Evolutionary conservation across 2,888 invertebrate species (phyloP).

Genomic region (Napeogenes sylphis): DNA sequence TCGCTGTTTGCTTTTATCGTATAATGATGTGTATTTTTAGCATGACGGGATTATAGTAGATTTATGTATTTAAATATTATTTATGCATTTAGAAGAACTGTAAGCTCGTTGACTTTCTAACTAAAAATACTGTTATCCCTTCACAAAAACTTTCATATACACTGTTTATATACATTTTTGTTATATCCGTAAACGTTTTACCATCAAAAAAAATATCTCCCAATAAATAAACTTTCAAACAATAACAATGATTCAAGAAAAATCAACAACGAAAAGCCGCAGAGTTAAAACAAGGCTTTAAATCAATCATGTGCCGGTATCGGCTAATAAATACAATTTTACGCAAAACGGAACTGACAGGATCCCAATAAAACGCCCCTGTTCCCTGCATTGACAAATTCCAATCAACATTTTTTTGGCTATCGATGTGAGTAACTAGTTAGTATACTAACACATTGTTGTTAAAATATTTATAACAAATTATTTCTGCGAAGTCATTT

Average conservation of each 20-base stretch:
- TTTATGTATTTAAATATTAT: constrained; percentile 18
- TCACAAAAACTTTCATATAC: too few relatives aligned
- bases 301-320: constrained; percentile 23
- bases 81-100: constrained; percentile 28
- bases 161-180: too few relatives aligned
- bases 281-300: constrained; percentile 16
- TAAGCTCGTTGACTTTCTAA: constrained; percentile 26
- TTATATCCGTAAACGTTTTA: too few relatives aligned
- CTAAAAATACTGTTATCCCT: not conserved
- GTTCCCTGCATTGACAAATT: constrained; percentile 14
- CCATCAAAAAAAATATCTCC: too few relatives aligned
- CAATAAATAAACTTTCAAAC: not conserved
- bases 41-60: constrained; percentile 15
- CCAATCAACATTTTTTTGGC: constrained; percentile 15
- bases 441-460: not conserved
- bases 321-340: constrained; percentile 23
- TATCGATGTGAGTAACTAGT: not conserved
- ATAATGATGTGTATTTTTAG: constrained; percentile 23
- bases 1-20: constrained; percentile 31
- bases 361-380: constrained; percentile 17
- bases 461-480: not conserved
- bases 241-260: constrained; percentile 1
- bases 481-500: not conserved
- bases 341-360: constrained; percentile 17
- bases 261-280: constrained; percentile 9